Evolutionary conservation across 2,797 vertebrate genomes (phyloP), one percentile per base, ranked within the genome.

Genomic region (Gephyroberyx darwinii): DNA sequence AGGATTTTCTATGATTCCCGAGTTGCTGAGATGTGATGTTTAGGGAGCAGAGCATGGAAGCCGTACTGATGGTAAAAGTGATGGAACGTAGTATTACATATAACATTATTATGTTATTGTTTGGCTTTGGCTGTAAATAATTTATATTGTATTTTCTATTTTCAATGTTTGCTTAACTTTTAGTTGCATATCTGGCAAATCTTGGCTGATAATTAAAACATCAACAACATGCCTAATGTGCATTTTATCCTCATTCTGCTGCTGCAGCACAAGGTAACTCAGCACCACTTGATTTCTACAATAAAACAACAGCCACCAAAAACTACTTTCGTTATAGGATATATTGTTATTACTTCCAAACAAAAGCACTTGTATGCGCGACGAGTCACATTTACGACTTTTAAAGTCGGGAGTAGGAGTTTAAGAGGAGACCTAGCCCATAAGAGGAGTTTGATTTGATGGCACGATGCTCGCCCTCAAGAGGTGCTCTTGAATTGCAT

Each of bases 401-500:
- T 51, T 20, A 66, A 56, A 70, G 10, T 68, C 8, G 6, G 5
- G 22, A 37, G 22, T 10, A 31, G 35, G 69, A 45, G 5, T 2
- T 35, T 16, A 65, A 3, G 43, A 22, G 63, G 41, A 60, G 51
- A 75, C 20, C 19, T 51, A 33, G 51, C 58, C 59, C 33, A 31
- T 12, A 39, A 53, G 43, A 65, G 26, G 65, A 68, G 31, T 65
- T 48, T 14, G 50, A 35, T 35, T 35, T 43, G 65, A 58, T 62
- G 77, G 77, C 85, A 87, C 77, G 87, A 74, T 35, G 82, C 17
- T 30, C 33, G 17, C 52, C 65, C 48, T 47, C 66, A 53, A 56
- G 41, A 60, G 57, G 57, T 45, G 13, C 2, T 10, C 80, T 48
- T 60, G 19, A 80, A 80, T 90, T 88, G 85, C 81, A 89, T 87